These are phyloP conservation scores for Drosophila santomea DNA, from an alignment of 1,140 invertebrate species.

Conservation along the genomic window DNA sequence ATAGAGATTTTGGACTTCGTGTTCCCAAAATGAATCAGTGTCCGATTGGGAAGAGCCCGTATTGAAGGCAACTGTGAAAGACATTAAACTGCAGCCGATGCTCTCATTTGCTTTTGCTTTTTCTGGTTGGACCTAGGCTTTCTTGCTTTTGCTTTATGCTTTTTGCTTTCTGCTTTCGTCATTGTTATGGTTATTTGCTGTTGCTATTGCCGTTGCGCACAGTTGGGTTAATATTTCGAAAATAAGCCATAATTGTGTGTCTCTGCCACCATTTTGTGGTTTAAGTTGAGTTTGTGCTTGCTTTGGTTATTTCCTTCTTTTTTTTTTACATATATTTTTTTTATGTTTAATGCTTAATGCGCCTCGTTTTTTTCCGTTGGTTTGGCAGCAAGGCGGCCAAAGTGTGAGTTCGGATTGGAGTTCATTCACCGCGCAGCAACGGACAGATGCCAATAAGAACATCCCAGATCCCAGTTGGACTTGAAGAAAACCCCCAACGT, in stretches of 20 bases:
- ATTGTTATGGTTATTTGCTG: constrained; percentile 36
- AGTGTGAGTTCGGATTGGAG: constrained; percentile 8
- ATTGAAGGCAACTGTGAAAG: constrained; percentile 29
- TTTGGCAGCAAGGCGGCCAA: constrained; percentile 18
- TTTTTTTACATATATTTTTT: constrained; percentile 28
- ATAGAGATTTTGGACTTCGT: neutral
- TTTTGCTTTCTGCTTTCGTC: constrained; percentile 50
- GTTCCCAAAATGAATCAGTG: neutral
- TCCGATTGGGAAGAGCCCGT: constrained; percentile 8
- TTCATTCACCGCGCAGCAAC: constrained; percentile 37
- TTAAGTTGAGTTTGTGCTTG: constrained; percentile 29
- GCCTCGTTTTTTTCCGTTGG: constrained; percentile 39
- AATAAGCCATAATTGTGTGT: constrained; percentile 28
- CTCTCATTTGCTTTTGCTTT: constrained; percentile 25
- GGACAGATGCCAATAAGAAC: constrained; percentile 50
- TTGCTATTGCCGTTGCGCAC: constrained; percentile 48
- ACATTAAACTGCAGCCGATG: constrained; percentile 41
- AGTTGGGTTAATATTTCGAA: constrained; percentile 58
- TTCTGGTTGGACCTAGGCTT: constrained; percentile 42
- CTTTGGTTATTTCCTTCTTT: constrained; percentile 14
- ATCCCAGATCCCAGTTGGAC: constrained; percentile 26
- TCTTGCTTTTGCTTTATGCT: constrained; percentile 26
- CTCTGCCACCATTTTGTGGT: constrained; percentile 16
- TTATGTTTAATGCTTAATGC: constrained; percentile 35
- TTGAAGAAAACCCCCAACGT: constrained; percentile 17